These are phyloP conservation scores for Fringilla coelebs DNA, from an alignment of 2,797 vertebrate species.

Conservation along the genomic window DNA sequence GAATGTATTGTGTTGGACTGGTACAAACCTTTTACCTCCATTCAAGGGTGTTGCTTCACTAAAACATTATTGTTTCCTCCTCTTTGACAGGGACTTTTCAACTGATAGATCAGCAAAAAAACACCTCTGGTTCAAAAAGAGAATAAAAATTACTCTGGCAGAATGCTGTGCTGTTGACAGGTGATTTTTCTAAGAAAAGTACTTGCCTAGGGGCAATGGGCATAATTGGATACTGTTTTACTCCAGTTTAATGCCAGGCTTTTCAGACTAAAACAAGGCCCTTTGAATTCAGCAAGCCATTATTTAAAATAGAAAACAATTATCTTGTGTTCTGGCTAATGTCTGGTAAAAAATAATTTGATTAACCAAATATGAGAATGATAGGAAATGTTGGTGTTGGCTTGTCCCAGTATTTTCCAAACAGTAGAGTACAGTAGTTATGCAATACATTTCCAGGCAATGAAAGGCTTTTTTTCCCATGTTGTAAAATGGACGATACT, in stretches of 20 bases:
- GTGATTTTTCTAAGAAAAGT: slow-evolving; percentile 55
- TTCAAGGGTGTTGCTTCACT: not conserved
- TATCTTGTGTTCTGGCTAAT: slow-evolving; percentile 56
- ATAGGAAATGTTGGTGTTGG: slow-evolving; percentile 62
- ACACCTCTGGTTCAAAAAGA: not conserved
- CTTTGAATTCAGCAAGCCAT: slow-evolving; percentile 39
- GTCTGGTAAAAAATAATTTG: slow-evolving; percentile 56
- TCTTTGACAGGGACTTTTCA: slow-evolving; percentile 23
- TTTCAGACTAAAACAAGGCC: not conserved
- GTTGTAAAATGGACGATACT: not conserved
- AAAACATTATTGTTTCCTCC: not conserved
- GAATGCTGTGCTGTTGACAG: slow-evolving; percentile 38
- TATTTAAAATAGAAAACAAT: slow-evolving; percentile 64
- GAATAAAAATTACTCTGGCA: slow-evolving; percentile 32
- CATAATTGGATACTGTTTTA: slow-evolving; percentile 25
- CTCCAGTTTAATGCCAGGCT: not conserved
- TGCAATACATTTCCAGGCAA: slow-evolving; percentile 7
- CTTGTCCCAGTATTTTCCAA: slow-evolving; percentile 32
- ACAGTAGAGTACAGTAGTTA: slow-evolving; percentile 48
- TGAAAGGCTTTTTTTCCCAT: not conserved
- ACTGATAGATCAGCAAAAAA: not conserved
- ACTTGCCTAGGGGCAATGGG: slow-evolving; percentile 32
- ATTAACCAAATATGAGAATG: slow-evolving; percentile 55
- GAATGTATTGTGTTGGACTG: not conserved
- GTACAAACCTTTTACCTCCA: not conserved